Evolutionary conservation across 2,888 invertebrate species (phyloP), one percentile per base, ranked within the genome.

Genomic region (Strigamia maritima): DNA sequence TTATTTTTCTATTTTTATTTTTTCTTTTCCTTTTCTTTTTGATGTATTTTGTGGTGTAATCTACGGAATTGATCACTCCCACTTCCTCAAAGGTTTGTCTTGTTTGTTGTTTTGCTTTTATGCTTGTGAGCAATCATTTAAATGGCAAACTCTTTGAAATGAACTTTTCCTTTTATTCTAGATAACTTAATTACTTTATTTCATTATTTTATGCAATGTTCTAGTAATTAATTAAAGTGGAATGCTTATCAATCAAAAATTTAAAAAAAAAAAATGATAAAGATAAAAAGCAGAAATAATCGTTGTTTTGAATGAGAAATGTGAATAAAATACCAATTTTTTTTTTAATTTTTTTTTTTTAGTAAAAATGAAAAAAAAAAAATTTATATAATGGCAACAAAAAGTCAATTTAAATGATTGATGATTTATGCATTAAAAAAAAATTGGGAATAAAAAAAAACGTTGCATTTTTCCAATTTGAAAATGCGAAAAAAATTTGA

Each of bases 401-500:
- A 70, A 60, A 70, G 70, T 70, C 70, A 70, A 70, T 70, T 70
- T 70, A 70, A 70, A 70, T 70, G 70, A 70, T 70, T 70, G 70
- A 70, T 70, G 70, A 70, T 19, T 44, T 44, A 14, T 65, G 19
- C 60, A 16, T 19, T 10, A 38, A 38, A 38, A 54, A 54, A 4
- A 16, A 54, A 6, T n/a, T 65, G 1, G 1, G 19, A 65, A n/a
- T 4, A 19, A 65, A 16, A 14, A 65, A 65, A 65, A 65, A 65
- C n/a, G n/a, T n/a, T n/a, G 24, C 10, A 26, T 60, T 60, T 8
- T n/a, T 24, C 28, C 4, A 16, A 26, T 7, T 70, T 7, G 7
- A 24, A 65, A 65, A 65, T 22, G 19, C 14, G 7, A 19, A 8
- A 54, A 54, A 22, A 54, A 70, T 0, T 70, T 70, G 70, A 70